These are phyloP conservation scores for Nomada fucata DNA, from an alignment of 2,888 invertebrate species.

Conservation along the genomic window DNA sequence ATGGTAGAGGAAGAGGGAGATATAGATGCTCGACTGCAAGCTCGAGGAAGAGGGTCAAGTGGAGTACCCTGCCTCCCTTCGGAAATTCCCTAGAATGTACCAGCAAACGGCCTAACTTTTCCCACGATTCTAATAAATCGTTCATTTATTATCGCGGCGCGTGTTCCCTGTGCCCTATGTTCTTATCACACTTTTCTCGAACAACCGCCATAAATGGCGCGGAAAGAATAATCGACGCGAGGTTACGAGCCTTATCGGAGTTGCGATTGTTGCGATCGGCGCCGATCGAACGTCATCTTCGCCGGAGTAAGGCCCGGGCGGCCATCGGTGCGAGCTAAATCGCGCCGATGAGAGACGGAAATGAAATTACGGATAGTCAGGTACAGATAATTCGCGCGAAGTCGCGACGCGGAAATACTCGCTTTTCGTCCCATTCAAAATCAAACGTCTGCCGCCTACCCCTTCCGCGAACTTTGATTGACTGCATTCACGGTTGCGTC, in stretches of 20 bases:
- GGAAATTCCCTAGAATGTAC: slow-evolving; percentile 52
- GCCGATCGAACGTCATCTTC: slow-evolving; percentile 18
- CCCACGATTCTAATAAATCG: slow-evolving; percentile 44
- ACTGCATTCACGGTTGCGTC: too few species aligned
- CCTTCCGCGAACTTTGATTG: too few species aligned
- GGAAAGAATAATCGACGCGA: too few species aligned
- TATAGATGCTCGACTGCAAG: slow-evolving; percentile 17
- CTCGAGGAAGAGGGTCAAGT: slow-evolving; percentile 55
- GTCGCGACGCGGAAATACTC: slow-evolving; percentile 9
- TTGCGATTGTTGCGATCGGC: slow-evolving; percentile 31
- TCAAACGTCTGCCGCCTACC: not conserved
- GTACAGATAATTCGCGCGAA: slow-evolving; percentile 60
- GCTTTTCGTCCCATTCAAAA: slow-evolving; percentile 4
- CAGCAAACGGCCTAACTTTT: slow-evolving; percentile 28
- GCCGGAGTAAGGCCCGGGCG: slow-evolving; percentile 37
- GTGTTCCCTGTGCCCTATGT: too few species aligned
- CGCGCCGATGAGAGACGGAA: slow-evolving; percentile 59
- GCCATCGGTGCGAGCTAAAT: slow-evolving; percentile 49
- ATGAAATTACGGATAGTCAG: slow-evolving; percentile 57
- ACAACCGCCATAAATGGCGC: too few species aligned
- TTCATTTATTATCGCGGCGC: slow-evolving; percentile 14
- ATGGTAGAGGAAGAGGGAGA: slow-evolving; percentile 2
- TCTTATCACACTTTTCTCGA: too few species aligned
- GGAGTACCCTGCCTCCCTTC: slow-evolving; percentile 31
- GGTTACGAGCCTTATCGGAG: not conserved